Conservation (phyloP, 1,140 invertebrate species). For the Wiebesia pumilae region DNA sequence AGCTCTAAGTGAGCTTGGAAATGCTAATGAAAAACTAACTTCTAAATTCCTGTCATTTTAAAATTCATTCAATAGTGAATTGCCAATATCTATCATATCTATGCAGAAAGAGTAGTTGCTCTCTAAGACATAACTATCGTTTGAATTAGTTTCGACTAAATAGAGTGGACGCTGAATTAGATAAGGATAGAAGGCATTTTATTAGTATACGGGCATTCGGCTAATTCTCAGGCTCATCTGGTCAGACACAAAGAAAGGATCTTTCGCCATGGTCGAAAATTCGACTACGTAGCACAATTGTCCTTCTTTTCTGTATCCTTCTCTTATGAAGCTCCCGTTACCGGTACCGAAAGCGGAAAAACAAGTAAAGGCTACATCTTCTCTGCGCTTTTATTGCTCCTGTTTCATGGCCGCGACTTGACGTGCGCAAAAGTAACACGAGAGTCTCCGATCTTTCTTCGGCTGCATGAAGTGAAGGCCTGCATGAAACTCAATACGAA, state of each 20-base stretch:
- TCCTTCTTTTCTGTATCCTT: not conserved
- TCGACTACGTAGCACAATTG: not conserved
- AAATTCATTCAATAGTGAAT: not conserved
- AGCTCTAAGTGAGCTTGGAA: no score
- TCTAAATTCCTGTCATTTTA: not conserved
- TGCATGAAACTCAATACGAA: constrained; percentile 8
- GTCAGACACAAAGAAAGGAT: not conserved
- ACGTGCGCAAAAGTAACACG: constrained; percentile 30
- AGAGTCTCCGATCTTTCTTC: constrained; percentile 16
- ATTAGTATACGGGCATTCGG: not conserved
- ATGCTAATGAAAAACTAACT: not conserved
- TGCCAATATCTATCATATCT: not conserved
- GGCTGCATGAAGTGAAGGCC: not conserved
- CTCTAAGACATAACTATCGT: not conserved
- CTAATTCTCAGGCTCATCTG: not conserved
- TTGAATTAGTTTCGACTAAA: not conserved
- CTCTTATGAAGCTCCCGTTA: constrained; percentile 24
- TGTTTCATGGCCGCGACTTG: constrained; percentile 5
- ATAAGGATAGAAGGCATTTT: not conserved
- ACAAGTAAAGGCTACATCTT: not conserved
- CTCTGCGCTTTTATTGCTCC: constrained; percentile 23
- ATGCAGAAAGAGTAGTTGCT: not conserved
- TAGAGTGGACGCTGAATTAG: not conserved
- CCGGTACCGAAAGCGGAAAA: not conserved
- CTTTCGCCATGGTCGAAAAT: not conserved